Evolutionary conservation across 2,113 vertebrate genomes (phyloP).

Genomic region (Xenopus borealis): DNA sequence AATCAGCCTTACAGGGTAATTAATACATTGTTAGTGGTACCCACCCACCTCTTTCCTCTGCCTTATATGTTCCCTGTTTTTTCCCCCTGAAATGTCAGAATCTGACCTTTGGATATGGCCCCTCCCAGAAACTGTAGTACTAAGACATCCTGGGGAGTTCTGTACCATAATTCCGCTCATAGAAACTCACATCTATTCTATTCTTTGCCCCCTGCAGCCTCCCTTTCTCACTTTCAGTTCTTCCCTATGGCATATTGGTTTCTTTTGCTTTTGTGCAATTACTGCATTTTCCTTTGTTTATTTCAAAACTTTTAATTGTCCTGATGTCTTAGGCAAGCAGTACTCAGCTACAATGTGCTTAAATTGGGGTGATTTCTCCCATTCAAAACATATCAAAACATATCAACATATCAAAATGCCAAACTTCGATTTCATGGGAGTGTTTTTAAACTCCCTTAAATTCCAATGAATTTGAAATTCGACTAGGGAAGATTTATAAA

Average conservation of each 20-base stretch:
- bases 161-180: slow-evolving; percentile 35
- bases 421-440: too few relatives aligned
- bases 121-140: slow-evolving; percentile 41
- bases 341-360: too few relatives aligned
- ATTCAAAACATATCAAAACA: too few relatives aligned
- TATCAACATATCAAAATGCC: too few relatives aligned
- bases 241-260: slow-evolving; percentile 1
- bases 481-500: too few relatives aligned
- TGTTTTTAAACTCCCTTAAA: too few relatives aligned
- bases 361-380: too few relatives aligned
- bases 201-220: slow-evolving; percentile 31
- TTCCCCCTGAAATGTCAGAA: slow-evolving; percentile 32
- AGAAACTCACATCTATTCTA: slow-evolving; percentile 42
- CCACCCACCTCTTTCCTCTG: slow-evolving; percentile 7
- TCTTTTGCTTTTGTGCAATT: slow-evolving; percentile 24
- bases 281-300: slow-evolving; percentile 4
- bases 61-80: neutral
- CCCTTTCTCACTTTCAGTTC: slow-evolving; percentile 8
- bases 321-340: too few relatives aligned
- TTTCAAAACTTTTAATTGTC: neutral
- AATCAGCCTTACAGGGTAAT: neutral
- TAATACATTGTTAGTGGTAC: neutral
- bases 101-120: slow-evolving; percentile 36
- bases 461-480: too few relatives aligned
- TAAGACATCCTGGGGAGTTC: slow-evolving; percentile 38